Percentiles rank a stretch among this genome's conserved stretches.
Evolutionary conservation across 2,888 invertebrate species (phyloP).

Genomic region (Cancer borealis): DNA sequence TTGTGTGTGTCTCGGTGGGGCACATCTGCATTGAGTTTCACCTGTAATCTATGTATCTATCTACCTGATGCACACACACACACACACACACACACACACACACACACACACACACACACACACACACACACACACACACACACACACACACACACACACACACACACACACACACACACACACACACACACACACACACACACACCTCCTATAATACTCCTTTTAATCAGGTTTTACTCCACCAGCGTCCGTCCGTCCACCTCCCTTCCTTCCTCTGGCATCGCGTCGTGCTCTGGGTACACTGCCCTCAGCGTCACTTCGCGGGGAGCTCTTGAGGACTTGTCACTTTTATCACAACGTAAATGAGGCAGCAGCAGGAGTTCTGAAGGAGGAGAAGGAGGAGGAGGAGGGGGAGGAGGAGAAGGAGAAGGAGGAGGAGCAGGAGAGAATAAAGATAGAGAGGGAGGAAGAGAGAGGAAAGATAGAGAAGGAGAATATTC

Average conservation of each 20-base stretch:
- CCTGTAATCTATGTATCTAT: too few species aligned
- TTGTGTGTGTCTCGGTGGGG: background rate
- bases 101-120: background rate
- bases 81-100: too few species aligned
- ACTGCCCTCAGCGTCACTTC: background rate
- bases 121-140: background rate
- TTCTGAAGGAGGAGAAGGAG: background rate
- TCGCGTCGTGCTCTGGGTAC: background rate
- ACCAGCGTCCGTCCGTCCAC: background rate
- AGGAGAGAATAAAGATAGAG: too few species aligned
- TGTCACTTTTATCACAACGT: constrained; percentile 25
- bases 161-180: too few species aligned
- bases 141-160: too few species aligned
- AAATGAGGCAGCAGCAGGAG: constrained; percentile 28
- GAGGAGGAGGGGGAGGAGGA: background rate
- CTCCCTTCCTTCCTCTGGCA: background rate
- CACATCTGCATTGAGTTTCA: too few species aligned
- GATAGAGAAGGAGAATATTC: background rate
- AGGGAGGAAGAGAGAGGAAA: background rate
- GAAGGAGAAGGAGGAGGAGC: background rate
- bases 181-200: background rate
- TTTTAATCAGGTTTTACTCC: background rate
- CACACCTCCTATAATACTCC: background rate
- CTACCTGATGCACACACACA: too few species aligned
- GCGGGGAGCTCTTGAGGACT: background rate